These are phyloP conservation scores for Motacilla alba DNA, from an alignment of 2,113 vertebrate genomes.

Conservation along the genomic window DNA sequence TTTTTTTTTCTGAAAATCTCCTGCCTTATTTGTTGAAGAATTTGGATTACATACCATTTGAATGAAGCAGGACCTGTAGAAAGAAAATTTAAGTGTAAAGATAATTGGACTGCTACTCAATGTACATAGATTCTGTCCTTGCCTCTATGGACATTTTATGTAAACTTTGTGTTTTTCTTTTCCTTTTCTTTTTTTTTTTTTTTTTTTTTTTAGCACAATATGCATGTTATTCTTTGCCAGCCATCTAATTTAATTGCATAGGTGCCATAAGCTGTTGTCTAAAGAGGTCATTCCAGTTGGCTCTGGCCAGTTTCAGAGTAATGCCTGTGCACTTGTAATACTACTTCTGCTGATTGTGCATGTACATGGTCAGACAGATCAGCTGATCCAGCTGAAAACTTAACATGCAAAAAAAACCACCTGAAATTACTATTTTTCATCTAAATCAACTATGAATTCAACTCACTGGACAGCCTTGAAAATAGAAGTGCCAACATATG, in stretches of 20 bases:
- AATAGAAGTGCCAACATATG: background rate
- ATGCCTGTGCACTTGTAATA: background rate
- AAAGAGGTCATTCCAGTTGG: background rate
- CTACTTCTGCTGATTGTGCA: background rate
- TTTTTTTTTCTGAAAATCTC: background rate
- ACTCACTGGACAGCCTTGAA: background rate
- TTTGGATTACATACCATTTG: background rate
- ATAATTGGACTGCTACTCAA: background rate
- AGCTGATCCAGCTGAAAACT: background rate
- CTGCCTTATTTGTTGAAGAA: background rate
- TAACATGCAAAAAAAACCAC: background rate
- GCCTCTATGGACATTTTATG: background rate
- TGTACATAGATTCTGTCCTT: background rate
- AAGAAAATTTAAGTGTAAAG: background rate
- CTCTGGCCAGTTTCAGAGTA: background rate
- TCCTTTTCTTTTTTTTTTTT: too few relatives aligned
- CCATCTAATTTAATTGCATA: background rate
- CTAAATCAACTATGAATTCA: background rate
- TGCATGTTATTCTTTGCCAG: background rate
- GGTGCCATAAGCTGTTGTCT: background rate
- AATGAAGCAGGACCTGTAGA: background rate
- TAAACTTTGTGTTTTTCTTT: too few relatives aligned
- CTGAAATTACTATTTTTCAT: background rate
- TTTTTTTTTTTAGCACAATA: background rate
- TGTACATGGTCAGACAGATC: background rate